phyloP scores from a whole-genome alignment of 2,113 vertebrate species.

The Eupsittula cactorum region DNA sequence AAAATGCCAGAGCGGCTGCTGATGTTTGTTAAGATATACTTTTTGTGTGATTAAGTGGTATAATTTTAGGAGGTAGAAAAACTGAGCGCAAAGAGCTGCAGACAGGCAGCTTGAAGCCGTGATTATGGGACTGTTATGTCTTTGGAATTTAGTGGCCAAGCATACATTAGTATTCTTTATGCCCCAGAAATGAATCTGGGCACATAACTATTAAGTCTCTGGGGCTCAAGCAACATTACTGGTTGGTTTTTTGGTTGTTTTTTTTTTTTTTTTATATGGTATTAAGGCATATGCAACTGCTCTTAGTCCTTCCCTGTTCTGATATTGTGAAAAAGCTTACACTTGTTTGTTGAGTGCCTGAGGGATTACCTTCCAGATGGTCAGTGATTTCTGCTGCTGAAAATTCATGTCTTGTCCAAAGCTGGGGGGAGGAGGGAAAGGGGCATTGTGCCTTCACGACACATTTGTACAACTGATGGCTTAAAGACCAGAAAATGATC shows the following conservation, averaged over 20 bases:
- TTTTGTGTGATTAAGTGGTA: background rate
- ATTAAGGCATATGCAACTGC: conserved; percentile 23
- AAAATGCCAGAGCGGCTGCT: background rate
- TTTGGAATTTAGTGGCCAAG: background rate
- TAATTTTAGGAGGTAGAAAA: background rate
- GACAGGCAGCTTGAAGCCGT: background rate
- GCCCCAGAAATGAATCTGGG: background rate
- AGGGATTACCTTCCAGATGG: conserved; percentile 36
- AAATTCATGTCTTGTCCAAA: background rate
- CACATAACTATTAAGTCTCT: background rate
- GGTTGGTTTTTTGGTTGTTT: background rate
- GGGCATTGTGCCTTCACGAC: background rate
- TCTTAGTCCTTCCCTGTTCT: background rate
- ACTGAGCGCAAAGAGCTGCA: background rate
- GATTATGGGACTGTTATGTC: background rate
- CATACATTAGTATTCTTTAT: background rate
- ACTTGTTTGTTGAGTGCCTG: background rate
- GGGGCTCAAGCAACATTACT: background rate
- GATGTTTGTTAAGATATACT: background rate
- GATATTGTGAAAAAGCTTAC: conserved; percentile 15
- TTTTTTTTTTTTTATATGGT: background rate
- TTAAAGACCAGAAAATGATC: background rate
- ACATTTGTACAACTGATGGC: background rate
- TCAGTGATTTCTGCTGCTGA: conserved; percentile 29
- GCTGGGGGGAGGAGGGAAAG: background rate